Conservation (phyloP, 2,113 vertebrate genomes). For the Gambusia affinis region DNA sequence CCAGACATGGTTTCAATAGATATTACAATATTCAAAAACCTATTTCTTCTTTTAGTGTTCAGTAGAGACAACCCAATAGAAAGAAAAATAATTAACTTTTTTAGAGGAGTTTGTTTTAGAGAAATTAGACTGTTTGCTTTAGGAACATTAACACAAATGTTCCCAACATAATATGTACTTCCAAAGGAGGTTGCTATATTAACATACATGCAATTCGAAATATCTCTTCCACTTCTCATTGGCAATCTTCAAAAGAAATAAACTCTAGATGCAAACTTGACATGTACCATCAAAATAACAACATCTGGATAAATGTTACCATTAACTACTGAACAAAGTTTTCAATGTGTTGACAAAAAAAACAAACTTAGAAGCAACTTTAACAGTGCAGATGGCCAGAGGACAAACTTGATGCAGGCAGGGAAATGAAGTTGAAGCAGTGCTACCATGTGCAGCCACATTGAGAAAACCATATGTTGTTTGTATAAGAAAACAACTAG, state of each 20-base stretch:
- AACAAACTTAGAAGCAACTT: constrained; percentile 48
- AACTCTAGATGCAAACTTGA: background rate
- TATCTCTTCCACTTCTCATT: background rate
- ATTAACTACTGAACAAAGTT: background rate
- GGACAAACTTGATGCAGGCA: constrained; percentile 50
- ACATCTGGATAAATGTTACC: background rate
- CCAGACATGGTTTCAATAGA: no score
- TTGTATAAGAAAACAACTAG: constrained; percentile 59
- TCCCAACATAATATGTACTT: background rate
- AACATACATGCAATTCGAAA: constrained; percentile 8
- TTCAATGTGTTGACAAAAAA: constrained; percentile 21
- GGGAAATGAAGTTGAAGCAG: constrained; percentile 60
- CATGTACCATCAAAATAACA: background rate
- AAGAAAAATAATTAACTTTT: no score
- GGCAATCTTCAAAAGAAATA: no score
- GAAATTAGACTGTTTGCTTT: background rate
- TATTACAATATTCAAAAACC: no score
- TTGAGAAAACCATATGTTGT: constrained; percentile 69
- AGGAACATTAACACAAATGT: background rate
- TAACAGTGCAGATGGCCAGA: constrained; percentile 69
- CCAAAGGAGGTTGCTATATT: background rate
- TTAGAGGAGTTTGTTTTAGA: no score
- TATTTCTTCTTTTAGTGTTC: no score
- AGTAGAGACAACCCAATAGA: no score
- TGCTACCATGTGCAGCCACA: constrained; percentile 57